Conservation (phyloP, 2,888 invertebrate species). For the Vesta saturnalis region DNA sequence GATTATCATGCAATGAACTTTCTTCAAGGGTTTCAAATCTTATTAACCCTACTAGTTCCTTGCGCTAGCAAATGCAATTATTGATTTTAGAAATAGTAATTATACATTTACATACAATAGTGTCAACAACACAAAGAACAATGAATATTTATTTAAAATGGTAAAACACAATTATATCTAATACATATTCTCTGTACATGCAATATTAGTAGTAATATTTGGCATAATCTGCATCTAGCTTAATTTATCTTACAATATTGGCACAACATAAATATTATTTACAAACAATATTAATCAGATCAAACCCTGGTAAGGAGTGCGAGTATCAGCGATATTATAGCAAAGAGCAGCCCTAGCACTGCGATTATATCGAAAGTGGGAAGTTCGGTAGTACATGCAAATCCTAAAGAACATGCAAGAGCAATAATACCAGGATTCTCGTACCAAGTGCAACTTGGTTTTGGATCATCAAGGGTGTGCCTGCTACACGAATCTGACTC, state of each 20-base stretch:
- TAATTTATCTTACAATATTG: conserved; percentile 26
- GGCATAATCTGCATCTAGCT: conserved; percentile 32
- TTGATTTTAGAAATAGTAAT: neutral
- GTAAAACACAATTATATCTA: conserved; percentile 30
- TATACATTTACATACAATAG: neutral
- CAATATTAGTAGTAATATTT: conserved; percentile 36
- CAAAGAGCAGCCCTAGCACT: conserved; percentile 78
- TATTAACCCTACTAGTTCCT: neutral
- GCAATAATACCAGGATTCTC: conserved; percentile 72
- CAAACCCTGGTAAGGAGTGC: conserved; percentile 67
- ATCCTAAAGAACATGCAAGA: conserved; percentile 80
- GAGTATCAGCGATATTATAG: conserved; percentile 77
- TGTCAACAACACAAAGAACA: conserved; percentile 18
- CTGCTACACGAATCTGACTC: conserved; percentile 18
- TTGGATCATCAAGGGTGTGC: conserved; percentile 45
- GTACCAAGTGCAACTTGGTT: conserved; percentile 63
- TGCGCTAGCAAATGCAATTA: neutral
- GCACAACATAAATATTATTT: conserved; percentile 32
- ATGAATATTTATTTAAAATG: conserved; percentile 29
- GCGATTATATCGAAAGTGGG: conserved; percentile 79
- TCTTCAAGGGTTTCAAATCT: conserved; percentile 5
- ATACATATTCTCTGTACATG: conserved; percentile 28
- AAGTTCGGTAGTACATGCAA: conserved; percentile 76
- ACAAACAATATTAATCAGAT: conserved; percentile 30
- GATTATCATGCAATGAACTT: neutral